Conservation (phyloP, 2,113 vertebrate genomes). For the Sitta europaea region DNA sequence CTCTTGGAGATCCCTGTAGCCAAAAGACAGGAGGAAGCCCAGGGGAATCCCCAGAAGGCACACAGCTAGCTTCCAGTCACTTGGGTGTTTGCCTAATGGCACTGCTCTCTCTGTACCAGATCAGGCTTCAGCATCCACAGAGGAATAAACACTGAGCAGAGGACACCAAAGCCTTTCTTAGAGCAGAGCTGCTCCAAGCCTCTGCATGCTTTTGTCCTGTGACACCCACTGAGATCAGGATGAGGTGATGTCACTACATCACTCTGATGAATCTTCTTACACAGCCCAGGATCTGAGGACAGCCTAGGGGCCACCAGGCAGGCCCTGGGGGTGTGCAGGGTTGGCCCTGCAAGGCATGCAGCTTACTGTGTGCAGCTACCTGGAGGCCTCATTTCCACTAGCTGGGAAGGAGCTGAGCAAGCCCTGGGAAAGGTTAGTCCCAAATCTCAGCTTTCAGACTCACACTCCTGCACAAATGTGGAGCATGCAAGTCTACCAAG, state of each 20-base stretch:
- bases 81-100: neutral
- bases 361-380: neutral
- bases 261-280: neutral
- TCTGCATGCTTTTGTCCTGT: neutral
- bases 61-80: neutral
- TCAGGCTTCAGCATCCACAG: neutral
- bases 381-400: neutral
- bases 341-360: neutral
- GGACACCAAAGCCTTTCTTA: neutral
- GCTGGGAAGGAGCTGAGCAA: neutral
- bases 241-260: neutral
- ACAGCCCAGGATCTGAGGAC: neutral
- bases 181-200: neutral
- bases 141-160: neutral
- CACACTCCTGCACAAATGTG: neutral
- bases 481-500: neutral
- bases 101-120: neutral
- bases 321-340: neutral
- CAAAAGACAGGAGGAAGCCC: constrained; percentile 16
- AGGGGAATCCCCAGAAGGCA: neutral
- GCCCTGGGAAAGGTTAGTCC: neutral
- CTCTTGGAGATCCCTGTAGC: neutral
- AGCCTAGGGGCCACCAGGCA: neutral
- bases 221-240: neutral
- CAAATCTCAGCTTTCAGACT: neutral